These are phyloP conservation scores for Pterophyllum scalare DNA, from an alignment of 2,113 vertebrate species.

Conservation along the genomic window DNA sequence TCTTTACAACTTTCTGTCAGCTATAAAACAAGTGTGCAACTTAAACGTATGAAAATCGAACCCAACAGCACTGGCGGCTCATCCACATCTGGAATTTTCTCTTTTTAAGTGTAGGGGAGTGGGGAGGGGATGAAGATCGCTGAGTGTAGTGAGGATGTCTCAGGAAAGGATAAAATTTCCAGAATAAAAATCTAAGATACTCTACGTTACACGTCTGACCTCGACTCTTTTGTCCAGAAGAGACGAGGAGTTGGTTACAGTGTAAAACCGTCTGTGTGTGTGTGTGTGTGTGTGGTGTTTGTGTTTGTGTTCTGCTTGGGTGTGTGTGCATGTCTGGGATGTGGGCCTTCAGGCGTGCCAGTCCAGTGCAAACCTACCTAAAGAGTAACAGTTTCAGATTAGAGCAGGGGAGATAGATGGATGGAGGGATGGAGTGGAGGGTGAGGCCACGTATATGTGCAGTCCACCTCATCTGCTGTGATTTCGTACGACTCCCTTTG, in stretches of 20 bases:
- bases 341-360: constrained; percentile 18
- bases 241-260: constrained; percentile 63
- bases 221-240: not conserved
- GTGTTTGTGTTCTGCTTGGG: no score
- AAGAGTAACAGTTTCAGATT: constrained; percentile 46
- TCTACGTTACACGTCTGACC: constrained; percentile 36
- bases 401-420: not conserved
- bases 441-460: constrained; percentile 36
- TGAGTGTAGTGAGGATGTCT: not conserved
- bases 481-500: constrained; percentile 18
- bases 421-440: not conserved
- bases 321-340: not conserved
- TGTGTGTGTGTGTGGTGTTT: not conserved
- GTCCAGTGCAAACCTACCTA: constrained; percentile 79
- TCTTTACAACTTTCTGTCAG: not conserved
- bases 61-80: not conserved
- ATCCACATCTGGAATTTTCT: not conserved
- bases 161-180: constrained; percentile 26
- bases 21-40: constrained; percentile 27
- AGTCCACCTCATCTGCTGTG: constrained; percentile 12
- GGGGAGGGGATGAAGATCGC: not conserved
- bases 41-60: constrained; percentile 20
- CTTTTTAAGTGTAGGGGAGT: not conserved
- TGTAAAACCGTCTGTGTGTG: constrained; percentile 58
- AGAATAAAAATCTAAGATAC: constrained; percentile 67